Evolutionary conservation across 2,113 vertebrate genomes (phyloP), one percentile per base, ranked within the genome.

Genomic region (Oxyruncus cristatus): DNA sequence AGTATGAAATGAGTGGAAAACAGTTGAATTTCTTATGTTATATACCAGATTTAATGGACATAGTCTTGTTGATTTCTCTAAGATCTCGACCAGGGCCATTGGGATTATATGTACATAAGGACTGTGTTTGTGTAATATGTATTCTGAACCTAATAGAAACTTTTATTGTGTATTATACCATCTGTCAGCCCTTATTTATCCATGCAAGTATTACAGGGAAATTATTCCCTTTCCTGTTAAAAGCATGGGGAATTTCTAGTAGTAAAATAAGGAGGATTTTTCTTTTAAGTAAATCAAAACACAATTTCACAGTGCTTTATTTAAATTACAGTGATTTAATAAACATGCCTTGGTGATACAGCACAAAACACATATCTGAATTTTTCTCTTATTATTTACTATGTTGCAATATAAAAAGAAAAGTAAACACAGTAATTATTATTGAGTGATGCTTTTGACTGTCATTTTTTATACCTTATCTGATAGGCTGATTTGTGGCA

Each of bases 161-260:
- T 93, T 92, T 92, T 95, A 90, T 88, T 73, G 11, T 74, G 12
- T 59, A 42, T 95, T 91, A 92, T 86, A 49, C 47, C 63, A 80
- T 70, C 79, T 93, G 82, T 86, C 84, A 93, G 14, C n/a, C 89
- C 53, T 92, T 85, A 91, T 94, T 94, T 94, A 88, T 66, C 46
- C 26, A 73, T 77, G 59, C 21, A 94, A 88, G 19, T 47, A 65
- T 76, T 94, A 85, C 23, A 75, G 35, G 10, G 53, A 91, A 88
- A 73, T 90, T 90, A 89, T 79, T 91, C 63, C 50, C 18, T 84
- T 92, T 49, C 10, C 49, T 82, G 23, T 77, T 77, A 85, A 39
- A 85, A 74, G 74, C 55, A 50, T 56, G 19, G 78, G 71, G 61
- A 85, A 83, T 74, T 93, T 92, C 88, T 78, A 58, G 68, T 58